Conservation (phyloP, 1,140 invertebrate genomes). For the Hypothenemus hampei region DNA sequence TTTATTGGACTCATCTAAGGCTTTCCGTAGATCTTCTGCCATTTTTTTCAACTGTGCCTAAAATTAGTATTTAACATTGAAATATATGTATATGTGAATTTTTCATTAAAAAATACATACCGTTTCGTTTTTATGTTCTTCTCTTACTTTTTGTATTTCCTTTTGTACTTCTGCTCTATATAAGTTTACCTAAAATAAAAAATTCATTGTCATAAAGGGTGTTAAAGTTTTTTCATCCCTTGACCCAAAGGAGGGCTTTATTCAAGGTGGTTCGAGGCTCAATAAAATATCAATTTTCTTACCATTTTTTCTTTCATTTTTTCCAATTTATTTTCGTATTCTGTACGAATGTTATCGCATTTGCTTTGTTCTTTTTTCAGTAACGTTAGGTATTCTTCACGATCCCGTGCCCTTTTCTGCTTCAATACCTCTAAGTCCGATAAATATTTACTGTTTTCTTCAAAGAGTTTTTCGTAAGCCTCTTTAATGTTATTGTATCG, state of each 20-base stretch:
- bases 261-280: not conserved
- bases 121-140: conserved; percentile 21
- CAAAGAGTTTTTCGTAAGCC: conserved; percentile 41
- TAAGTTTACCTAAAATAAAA: conserved; percentile 42
- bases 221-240: not conserved
- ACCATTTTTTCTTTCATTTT: conserved; percentile 67
- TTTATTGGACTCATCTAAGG: conserved; percentile 17
- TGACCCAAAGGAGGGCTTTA: not conserved
- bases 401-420: conserved; percentile 39
- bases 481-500: conserved; percentile 35
- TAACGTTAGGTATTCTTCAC: conserved; percentile 38
- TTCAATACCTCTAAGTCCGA: conserved; percentile 42
- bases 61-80: not conserved
- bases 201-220: conserved; percentile 3
- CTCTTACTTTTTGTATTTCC: conserved; percentile 43
- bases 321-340: conserved; percentile 61
- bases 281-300: conserved; percentile 42
- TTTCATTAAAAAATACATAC: conserved; percentile 2
- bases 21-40: conserved; percentile 24
- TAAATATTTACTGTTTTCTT: conserved; percentile 41
- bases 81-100: not conserved
- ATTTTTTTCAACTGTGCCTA: conserved; percentile 25
- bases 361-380: conserved; percentile 37
- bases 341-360: conserved; percentile 51
- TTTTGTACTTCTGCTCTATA: conserved; percentile 48